Base-by-base conservation (phyloP, 2,113 vertebrate species). In the Gymnogyps californianus region DNA sequence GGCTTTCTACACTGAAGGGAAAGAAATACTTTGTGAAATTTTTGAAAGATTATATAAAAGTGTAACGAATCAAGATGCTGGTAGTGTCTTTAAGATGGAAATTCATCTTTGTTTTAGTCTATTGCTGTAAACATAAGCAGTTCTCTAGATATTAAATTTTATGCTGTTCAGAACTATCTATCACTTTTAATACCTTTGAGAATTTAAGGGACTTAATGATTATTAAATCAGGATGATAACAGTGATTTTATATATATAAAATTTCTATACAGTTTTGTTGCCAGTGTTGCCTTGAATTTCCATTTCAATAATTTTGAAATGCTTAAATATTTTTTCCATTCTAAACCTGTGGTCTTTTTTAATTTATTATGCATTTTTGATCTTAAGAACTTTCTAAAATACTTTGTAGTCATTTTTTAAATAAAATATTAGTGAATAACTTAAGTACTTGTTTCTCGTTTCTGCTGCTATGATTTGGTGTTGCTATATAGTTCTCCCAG, bases 351-450 rank as follows among this genome's bases (percentile, higher is more conserved):
- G 75, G 26, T 46, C 36, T 77, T 96, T 94, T 96, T 87, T 42
- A 94, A 59, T 87, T 69, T 83, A 58, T 86, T 66, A 40, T 42
- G 31, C 72, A 78, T 72, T 93, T 87, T 86, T 71, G 38, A 25
- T 82, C 67, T 66, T 49, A 84, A 59, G 46, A 77, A 72, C 58
- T 92, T 93, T 47, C 25, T 81, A 89, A 87, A 94, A 83, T 91
- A 91, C 96, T 98, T 97, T 98, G 55, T 96, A 98, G 95, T 89
- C 0, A 44, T 74, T 97, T 98, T 98, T 44, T 1, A 97, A 98
- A 98, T 98, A 98, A 98, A 98, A 29, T 14, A 59, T 69, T 87
- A 76, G 34, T 85, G 93, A 95, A 51, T 81, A 88, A 79, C 47
- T 76, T 17, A 7, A 52, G 8, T 26, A 38, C 38, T 38, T 38